These are phyloP conservation scores for Gymnoscopelus microlampas DNA, from an alignment of 2,797 vertebrate species.

Conservation along the genomic window DNA sequence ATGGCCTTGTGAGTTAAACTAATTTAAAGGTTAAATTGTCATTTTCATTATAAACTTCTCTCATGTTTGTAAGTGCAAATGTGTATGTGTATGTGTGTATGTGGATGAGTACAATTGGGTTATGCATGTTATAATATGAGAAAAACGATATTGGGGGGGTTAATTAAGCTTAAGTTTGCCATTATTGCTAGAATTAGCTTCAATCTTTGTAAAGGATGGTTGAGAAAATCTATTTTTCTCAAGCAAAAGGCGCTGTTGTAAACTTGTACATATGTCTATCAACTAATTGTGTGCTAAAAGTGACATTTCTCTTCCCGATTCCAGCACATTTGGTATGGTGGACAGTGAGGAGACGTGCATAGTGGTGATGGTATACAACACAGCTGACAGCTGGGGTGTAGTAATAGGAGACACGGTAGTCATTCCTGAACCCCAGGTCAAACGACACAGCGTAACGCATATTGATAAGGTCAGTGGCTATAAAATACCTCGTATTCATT, in stretches of 20 bases:
- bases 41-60: neutral
- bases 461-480: slow-evolving; percentile 83
- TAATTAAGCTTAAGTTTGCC: no score
- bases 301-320: neutral
- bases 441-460: slow-evolving; percentile 85
- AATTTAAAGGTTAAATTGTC: no score
- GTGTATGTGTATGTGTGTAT: no score
- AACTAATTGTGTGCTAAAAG: neutral
- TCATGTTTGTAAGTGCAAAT: neutral
- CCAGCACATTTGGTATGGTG: slow-evolving; percentile 89
- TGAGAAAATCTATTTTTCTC: no score
- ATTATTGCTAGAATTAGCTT: neutral
- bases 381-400: slow-evolving; percentile 91
- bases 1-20: slow-evolving; percentile 89
- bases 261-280: neutral
- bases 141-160: no score
- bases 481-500: no score
- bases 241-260: no score
- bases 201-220: neutral
- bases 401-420: slow-evolving; percentile 92
- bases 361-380: slow-evolving; percentile 93
- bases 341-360: slow-evolving; percentile 88
- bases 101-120: no score
- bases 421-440: slow-evolving; percentile 89
- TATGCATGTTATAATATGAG: no score